Percentiles rank a stretch among this genome's conserved stretches.
These are phyloP conservation scores for Meriones psammophilus DNA, from an alignment of 2,797 vertebrate genomes.

Conservation along the genomic window DNA sequence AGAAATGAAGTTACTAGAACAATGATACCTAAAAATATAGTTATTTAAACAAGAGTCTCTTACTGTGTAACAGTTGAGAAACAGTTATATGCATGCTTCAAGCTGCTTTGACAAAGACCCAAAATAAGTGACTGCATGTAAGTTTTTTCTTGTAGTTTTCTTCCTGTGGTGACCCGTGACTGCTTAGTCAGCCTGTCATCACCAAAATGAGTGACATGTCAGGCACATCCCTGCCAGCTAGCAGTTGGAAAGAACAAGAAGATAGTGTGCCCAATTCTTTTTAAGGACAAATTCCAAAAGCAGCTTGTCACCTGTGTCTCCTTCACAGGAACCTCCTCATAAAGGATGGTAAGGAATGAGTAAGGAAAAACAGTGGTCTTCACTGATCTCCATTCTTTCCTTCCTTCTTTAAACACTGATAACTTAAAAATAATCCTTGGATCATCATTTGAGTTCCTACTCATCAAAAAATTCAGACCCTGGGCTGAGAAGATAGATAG, in stretches of 20 bases:
- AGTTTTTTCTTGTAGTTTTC: background rate
- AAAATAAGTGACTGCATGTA: background rate
- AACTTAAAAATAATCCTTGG: background rate
- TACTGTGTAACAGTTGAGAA: background rate
- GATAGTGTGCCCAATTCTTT: background rate
- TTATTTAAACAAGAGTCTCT: constrained; percentile 20
- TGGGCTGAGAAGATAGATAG: background rate
- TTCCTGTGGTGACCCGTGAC: background rate
- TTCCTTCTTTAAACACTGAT: constrained; percentile 5
- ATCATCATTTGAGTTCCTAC: constrained; percentile 1
- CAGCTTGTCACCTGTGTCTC: background rate
- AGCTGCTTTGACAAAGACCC: background rate
- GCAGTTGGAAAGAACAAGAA: background rate
- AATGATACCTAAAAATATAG: background rate
- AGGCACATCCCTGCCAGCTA: background rate
- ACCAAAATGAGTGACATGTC: background rate
- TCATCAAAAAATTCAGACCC: background rate
- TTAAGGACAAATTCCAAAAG: background rate
- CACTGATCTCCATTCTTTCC: background rate
- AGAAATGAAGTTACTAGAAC: constrained; percentile 46
- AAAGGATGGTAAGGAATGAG: background rate
- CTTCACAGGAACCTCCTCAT: background rate
- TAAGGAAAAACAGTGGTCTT: background rate
- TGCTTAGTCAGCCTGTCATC: background rate
- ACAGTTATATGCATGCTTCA: background rate